phyloP scores from a whole-genome alignment of 2,888 invertebrate species.

The Heliconius cydno region DNA sequence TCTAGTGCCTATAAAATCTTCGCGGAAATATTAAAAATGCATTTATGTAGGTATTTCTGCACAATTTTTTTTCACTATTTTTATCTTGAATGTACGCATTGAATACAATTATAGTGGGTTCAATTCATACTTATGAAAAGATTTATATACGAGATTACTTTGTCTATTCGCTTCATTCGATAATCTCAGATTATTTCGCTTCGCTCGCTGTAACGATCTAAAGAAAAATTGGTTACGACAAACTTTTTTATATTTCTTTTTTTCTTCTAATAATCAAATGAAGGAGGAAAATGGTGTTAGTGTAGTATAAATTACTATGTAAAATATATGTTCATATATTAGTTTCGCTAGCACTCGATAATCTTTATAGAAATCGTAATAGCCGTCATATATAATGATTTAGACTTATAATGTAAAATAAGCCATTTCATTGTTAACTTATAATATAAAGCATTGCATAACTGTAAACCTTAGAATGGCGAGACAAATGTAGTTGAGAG shows the following conservation, averaged over 20 bases:
- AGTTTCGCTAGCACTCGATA: not conserved
- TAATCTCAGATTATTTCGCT: too few relatives aligned
- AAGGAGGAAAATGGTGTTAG: too few relatives aligned
- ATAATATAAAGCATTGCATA: conserved; percentile 28
- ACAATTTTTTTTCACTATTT: not conserved
- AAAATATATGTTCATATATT: not conserved
- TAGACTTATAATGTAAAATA: conserved; percentile 15
- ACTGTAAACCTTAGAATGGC: conserved; percentile 26
- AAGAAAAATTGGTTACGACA: too few relatives aligned
- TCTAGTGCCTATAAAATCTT: conserved; percentile 7
- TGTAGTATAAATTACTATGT: too few relatives aligned
- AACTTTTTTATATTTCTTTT: too few relatives aligned
- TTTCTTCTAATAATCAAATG: too few relatives aligned
- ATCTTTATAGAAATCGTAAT: conserved; percentile 21
- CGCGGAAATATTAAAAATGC: not conserved
- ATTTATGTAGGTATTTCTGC: not conserved
- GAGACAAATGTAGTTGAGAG: conserved; percentile 15
- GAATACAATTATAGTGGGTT: too few relatives aligned
- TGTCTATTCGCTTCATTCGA: too few relatives aligned
- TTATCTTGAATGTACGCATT: not conserved
- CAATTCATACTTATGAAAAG: too few relatives aligned
- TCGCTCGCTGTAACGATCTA: too few relatives aligned
- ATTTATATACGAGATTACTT: too few relatives aligned
- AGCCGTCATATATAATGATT: not conserved
- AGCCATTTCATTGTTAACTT: conserved; percentile 32